Base-by-base conservation (phyloP, 2,888 invertebrate species). In the Drosophila ustulata region DNA sequence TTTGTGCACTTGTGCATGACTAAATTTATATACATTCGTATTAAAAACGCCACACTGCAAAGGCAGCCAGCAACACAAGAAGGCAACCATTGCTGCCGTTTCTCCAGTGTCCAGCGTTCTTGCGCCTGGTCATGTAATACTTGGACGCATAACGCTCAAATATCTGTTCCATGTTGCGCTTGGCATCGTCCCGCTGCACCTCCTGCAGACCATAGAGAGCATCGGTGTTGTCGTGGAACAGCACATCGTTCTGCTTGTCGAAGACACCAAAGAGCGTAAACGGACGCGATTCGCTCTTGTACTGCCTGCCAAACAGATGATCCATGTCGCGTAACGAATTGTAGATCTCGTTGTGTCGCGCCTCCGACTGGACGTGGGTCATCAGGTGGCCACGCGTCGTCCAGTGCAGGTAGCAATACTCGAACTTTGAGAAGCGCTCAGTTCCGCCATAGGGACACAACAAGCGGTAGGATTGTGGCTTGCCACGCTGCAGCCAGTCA, bases 251-350 rank as follows among this genome's bases (percentile, higher is more conserved):
- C 70, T 93, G 91, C 41, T 94, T 94, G 75, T 96, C 95, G 81
- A 94, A 96, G 0, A 94, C 91, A 0, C 95, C 96, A 74, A 95
- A 96, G 92, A 97, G 93, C 0, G 95, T 94, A 80, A 96, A 96
- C 72, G 95, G 94, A 0, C 94, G 93, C 0, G 94, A 95, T 13
- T 94, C 93, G 3, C 93, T 92, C 56, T 93, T 93, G 78, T 91
- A 93, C 43, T 93, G 93, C 87, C 94, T 94, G 45, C 96, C 96
- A 90, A 96, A 96, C 32, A 95, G 91, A 77, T 94, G 93, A 88
- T 96, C 96, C 83, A 96, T 93, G 75, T 95, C 94, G 11, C 95
- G 93, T 41, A 97, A 93, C 0, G 96, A 94, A 73, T 96, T 95
- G 63, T 95, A 93, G 1, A 96, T 95, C 89, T 97, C 97, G 79